These are phyloP conservation scores for Echeneis naucrates DNA, from an alignment of 2,797 vertebrate species.

Conservation along the genomic window DNA sequence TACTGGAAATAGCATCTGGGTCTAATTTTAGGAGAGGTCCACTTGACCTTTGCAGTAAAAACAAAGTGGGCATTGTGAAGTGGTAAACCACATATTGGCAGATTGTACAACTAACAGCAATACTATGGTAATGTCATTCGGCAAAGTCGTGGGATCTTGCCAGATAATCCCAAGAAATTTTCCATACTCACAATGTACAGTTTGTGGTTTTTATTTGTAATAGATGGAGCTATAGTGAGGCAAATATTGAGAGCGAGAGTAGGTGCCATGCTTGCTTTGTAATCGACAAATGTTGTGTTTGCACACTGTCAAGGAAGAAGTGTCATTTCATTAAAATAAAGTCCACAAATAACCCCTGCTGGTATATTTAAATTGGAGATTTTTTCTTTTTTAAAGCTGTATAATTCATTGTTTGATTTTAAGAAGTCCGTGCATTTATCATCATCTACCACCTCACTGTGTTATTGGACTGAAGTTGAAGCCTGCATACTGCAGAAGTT, in stretches of 20 bases:
- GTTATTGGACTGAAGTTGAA: background rate
- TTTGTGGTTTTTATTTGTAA: background rate
- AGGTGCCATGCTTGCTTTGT: background rate
- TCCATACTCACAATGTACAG: background rate
- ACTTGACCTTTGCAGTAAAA: conserved; percentile 27
- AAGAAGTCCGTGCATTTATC: no score
- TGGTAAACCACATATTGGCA: background rate
- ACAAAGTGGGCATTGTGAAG: conserved; percentile 11
- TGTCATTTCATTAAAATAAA: background rate
- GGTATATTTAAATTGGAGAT: background rate
- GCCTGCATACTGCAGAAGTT: background rate
- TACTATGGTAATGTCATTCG: no score
- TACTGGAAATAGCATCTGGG: conserved; percentile 4
- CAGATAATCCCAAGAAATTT: conserved; percentile 2
- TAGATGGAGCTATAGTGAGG: background rate
- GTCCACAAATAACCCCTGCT: background rate
- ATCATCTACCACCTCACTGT: background rate
- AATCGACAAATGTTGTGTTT: background rate
- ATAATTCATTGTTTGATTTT: background rate
- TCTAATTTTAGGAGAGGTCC: conserved; percentile 29
- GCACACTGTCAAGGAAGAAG: background rate
- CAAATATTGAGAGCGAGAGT: background rate
- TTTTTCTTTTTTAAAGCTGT: background rate
- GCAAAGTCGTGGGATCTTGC: no score
- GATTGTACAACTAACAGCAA: no score